Evolutionary conservation across 1,140 invertebrate species (phyloP), one percentile per base, ranked within the genome.

Genomic region (Thaumatotibia leucotreta): DNA sequence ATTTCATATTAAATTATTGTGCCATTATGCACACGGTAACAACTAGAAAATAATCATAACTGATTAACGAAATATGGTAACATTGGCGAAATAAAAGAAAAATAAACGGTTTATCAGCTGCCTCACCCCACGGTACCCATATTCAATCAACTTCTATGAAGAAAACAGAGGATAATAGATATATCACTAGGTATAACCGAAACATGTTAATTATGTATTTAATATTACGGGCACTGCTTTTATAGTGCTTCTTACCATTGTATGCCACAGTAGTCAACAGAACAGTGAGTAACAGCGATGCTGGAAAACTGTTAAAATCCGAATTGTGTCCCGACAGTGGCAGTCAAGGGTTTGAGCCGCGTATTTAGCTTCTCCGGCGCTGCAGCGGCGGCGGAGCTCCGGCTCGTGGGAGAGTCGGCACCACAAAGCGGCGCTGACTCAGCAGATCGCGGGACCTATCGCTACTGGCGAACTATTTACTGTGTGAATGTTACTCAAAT

Each of bases 391-490:
- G 50, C 23, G 22, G 50, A 23, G 23, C 9, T 22, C 9, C 23
- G 14, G 35, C 62, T 72, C 82, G 76, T 82, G 82, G 77, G 83
- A 80, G 70, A 72, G 83, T 76, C 82, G 80, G 75, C 80, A 66
- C 67, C 70, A 72, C 72, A 82, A 74, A 78, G 74, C 63, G 45
- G 67, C 76, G 84, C 84, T 82, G 80, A 82, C 74, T 86, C 82
- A 86, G 82, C 73, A 58, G 24, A 58, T 6, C 10, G 24, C 5
- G 10, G 24, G 23, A 14, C 52, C n/a, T n/a, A 27, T 24, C 24
- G 54, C 61, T 63, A 72, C 63, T 68, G 70, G 66, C 70, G 64
- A 66, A 63, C 61, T 72, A 29, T 39, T 66, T 31, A 24, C 24
- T 45, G 35, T 58, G 52, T 58, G 17, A 58, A 24, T 58, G 24